Evolutionary conservation across 2,797 vertebrate genomes (phyloP), one percentile per base, ranked within the genome.

Genomic region (Limnodromus scolopaceus): DNA sequence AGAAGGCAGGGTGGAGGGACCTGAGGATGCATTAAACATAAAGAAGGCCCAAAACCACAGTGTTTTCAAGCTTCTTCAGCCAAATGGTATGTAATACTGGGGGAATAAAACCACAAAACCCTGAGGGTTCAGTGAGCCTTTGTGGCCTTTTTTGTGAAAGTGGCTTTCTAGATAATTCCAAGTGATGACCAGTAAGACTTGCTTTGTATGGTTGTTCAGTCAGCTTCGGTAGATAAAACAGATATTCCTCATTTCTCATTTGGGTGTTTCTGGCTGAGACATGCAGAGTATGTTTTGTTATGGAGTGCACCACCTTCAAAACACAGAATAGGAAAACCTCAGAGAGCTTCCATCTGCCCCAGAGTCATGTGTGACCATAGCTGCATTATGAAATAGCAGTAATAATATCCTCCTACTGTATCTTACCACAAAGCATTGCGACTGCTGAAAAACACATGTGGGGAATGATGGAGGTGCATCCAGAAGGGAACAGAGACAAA

Each of bases 261-360:
- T 68, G 41, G 16, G 4, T 92, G 38, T 75, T 87, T 87, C 78
- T 87, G 70, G 17, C 72, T 72, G 19, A 81, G 23, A 55, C 45
- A 36, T 20, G 60, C 25, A 53, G 51, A 23, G 6, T 53, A 16
- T 19, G 30, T 87, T 77, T 53, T n/a, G 24, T 57, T 89, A 92
- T 60, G 53, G 55, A 74, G 51, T 54, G 23, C 8, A 43, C 16
- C 14, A 60, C 64, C 60, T 83, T 87, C 41, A 64, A 80, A 94
- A 91, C 45, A 70, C 39, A 68, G 58, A 83, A 68, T 5, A 89
- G 78, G 64, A 91, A 91, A 93, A 78, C 68, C 84, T 95, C 86
- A 92, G 75, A 92, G 49, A 74, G 25, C 71, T 91, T 91, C 64
- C 25, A 22, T 87, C 55, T 89, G 64, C 45, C 34, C 69, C 77